Conservation (phyloP, 2,113 vertebrate species). For the Callithrix jacchus region DNA sequence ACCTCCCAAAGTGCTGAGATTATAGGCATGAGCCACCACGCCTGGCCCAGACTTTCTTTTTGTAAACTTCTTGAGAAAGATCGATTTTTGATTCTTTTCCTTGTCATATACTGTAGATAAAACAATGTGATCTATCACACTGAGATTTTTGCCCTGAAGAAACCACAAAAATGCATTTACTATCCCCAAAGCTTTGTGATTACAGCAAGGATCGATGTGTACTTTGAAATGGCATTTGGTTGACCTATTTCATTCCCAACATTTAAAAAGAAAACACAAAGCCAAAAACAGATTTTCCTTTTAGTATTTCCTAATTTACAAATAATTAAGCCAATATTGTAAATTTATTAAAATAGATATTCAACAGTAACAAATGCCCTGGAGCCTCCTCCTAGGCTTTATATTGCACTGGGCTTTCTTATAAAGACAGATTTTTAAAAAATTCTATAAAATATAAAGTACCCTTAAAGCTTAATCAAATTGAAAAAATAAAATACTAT, state of each 20-base stretch:
- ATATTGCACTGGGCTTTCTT: slow-evolving; percentile 19
- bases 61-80: not conserved
- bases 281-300: not conserved
- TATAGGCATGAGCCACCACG: too few species aligned
- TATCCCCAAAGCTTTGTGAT: not conserved
- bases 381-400: not conserved
- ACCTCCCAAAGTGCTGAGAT: too few species aligned
- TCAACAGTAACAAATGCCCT: not conserved
- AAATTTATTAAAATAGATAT: slow-evolving; percentile 37
- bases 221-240: not conserved
- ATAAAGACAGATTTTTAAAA: slow-evolving; percentile 29
- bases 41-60: not conserved
- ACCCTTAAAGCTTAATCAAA: not conserved
- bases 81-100: not conserved
- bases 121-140: not conserved
- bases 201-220: not conserved
- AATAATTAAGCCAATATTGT: slow-evolving; percentile 41
- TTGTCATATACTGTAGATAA: not conserved
- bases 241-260: slow-evolving; percentile 32
- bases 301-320: not conserved
- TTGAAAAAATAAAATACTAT: slow-evolving; percentile 3
- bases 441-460: slow-evolving; percentile 21
- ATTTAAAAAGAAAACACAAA: not conserved
- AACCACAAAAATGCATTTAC: not conserved
- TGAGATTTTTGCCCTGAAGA: slow-evolving; percentile 31